phyloP scores from a whole-genome alignment of 1,140 invertebrate genomes.

The Cotesia typhae region DNA sequence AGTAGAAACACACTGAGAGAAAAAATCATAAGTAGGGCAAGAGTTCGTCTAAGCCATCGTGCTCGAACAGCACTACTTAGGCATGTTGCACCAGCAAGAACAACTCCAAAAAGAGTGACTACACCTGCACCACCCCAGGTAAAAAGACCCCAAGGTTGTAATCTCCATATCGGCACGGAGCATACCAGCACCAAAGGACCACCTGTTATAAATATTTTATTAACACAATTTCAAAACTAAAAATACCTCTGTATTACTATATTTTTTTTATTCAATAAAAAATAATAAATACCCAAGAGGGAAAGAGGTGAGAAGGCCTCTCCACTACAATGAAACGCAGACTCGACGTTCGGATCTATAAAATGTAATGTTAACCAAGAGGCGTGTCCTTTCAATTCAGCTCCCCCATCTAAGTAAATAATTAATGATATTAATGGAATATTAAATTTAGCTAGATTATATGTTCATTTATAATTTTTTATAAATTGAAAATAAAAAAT shows the following conservation, averaged over 20 bases:
- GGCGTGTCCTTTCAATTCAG: conserved; percentile 74
- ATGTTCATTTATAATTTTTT: neutral
- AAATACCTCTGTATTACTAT: neutral
- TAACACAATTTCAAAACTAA: neutral
- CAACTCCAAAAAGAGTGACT: conserved; percentile 57
- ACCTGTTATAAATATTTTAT: conserved; percentile 43
- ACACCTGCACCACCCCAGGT: conserved; percentile 61
- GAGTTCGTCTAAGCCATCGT: conserved; percentile 59
- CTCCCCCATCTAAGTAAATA: conserved; percentile 45
- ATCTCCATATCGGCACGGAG: conserved; percentile 66
- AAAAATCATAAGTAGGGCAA: conserved; percentile 61
- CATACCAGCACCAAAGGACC: conserved; percentile 71
- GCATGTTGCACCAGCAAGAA: conserved; percentile 60
- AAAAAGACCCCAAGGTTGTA: conserved; percentile 61
- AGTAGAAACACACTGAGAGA: conserved; percentile 58
- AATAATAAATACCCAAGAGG: conserved; percentile 58
- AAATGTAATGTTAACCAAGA: conserved; percentile 74
- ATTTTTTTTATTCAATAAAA: no score
- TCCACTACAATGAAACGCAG: conserved; percentile 71
- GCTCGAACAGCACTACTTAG: conserved; percentile 59
- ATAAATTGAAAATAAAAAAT: conserved; percentile 39
- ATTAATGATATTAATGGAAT: neutral
- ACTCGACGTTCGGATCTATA: conserved; percentile 72
- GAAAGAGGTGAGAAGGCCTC: conserved; percentile 74
- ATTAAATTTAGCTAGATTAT: no score